phyloP scores from a whole-genome alignment of 2,113 vertebrate species.

The Petromus typicus region DNA sequence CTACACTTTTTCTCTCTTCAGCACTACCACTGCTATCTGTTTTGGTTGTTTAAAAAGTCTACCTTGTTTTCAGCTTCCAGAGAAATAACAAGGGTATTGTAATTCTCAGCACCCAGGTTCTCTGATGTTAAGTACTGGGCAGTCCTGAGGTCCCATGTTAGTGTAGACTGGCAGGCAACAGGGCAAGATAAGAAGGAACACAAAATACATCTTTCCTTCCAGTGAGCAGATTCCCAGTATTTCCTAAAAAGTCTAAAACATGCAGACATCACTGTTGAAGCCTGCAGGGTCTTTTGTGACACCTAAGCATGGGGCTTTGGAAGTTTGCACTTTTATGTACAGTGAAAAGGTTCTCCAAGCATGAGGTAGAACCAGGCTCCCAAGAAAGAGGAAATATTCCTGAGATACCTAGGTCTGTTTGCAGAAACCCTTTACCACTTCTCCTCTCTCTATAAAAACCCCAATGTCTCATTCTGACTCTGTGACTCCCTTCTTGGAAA shows the following conservation, averaged over 20 bases:
- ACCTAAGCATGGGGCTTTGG: not conserved
- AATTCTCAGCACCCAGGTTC: not conserved
- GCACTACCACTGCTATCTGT: rapidly evolving
- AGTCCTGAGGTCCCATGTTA: not conserved
- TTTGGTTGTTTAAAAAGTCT: not conserved
- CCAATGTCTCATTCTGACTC: not conserved
- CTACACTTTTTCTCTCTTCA: not conserved
- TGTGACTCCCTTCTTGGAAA: not conserved
- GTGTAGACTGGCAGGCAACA: not conserved
- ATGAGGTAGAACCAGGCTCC: not conserved
- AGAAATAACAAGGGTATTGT: not conserved
- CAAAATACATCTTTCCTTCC: not conserved
- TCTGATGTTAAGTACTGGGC: not conserved
- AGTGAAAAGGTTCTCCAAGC: not conserved
- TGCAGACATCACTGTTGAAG: not conserved
- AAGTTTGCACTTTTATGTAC: not conserved
- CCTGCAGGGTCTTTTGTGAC: not conserved
- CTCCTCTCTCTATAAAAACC: not conserved
- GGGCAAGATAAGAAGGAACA: not conserved
- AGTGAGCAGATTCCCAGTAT: not conserved
- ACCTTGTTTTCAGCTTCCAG: not conserved
- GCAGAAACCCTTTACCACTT: not conserved
- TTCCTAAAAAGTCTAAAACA: not conserved
- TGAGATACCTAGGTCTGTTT: not conserved
- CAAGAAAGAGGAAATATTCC: not conserved